A percentile compares a stretch with the other conserved stretches of the same genome.
phyloP scores from a whole-genome alignment of 2,888 invertebrate genomes.

The Stenichneumon culpator region DNA sequence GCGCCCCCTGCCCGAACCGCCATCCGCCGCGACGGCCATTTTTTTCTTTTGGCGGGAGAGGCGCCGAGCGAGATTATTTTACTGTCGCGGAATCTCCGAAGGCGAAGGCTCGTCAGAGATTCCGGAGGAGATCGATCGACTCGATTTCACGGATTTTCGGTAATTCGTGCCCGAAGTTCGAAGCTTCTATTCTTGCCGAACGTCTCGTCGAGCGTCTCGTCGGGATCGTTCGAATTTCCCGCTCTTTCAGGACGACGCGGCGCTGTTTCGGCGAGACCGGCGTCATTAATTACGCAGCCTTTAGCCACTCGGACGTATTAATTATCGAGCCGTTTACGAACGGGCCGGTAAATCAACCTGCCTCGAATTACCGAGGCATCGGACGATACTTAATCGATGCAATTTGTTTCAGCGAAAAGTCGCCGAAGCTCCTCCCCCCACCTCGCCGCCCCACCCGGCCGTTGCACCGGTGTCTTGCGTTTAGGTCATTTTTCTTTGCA shows the following conservation, averaged over 20 bases:
- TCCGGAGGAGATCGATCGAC: not conserved
- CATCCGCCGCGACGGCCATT: conserved; percentile 26
- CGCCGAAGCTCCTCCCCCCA: not conserved
- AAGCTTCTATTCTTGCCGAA: not conserved
- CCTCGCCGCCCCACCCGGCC: not conserved
- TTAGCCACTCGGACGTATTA: not conserved
- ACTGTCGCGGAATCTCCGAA: not conserved
- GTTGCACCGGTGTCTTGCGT: not conserved
- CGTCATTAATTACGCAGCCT: not conserved
- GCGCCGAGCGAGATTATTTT: not conserved
- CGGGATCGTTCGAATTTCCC: not conserved
- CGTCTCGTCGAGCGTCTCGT: not conserved
- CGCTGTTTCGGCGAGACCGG: not conserved
- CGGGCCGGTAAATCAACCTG: not conserved
- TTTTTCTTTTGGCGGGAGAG: conserved; percentile 9
- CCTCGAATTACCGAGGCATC: not conserved
- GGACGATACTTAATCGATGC: not conserved
- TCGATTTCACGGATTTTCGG: not conserved
- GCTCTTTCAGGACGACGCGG: not conserved
- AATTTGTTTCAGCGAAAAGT: not conserved
- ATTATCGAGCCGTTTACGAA: not conserved
- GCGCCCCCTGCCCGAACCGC: conserved; percentile 72
- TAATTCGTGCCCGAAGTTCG: not conserved
- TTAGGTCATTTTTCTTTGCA: not conserved
- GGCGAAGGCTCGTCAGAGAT: not conserved